Percentiles rank a stretch among this genome's conserved stretches.
These are phyloP conservation scores for Pachyseris speciosa DNA, from an alignment of 64 coral and sea anemone genomes.

Conservation along the genomic window DNA sequence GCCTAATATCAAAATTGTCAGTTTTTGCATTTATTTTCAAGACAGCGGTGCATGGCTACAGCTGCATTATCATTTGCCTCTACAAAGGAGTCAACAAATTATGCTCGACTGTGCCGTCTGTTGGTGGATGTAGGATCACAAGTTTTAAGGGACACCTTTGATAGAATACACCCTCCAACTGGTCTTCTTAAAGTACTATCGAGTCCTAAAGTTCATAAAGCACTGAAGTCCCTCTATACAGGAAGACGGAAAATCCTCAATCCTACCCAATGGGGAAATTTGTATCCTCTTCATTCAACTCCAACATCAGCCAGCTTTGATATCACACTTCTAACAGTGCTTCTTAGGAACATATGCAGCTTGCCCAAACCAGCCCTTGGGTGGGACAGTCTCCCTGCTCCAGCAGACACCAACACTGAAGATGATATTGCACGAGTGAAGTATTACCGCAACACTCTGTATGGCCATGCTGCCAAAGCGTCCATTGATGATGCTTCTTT, in stretches of 20 bases:
- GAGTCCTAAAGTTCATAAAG: background rate
- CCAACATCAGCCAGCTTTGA: too few relatives aligned
- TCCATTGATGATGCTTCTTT: slow-evolving; percentile 22
- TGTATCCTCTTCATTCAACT: too few relatives aligned
- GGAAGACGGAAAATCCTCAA: too few relatives aligned
- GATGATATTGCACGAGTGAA: too few relatives aligned
- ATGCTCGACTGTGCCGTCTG: too few relatives aligned
- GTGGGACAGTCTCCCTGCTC: slow-evolving; percentile 31
- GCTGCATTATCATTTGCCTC: background rate
- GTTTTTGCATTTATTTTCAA: too few relatives aligned
- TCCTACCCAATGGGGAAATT: too few relatives aligned
- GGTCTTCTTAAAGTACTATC: background rate
- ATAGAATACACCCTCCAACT: slow-evolving; percentile 3
- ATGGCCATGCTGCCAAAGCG: too few relatives aligned
- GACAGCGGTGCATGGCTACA: background rate
- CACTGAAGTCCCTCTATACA: background rate
- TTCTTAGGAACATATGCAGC: slow-evolving; percentile 38
- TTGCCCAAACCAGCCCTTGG: background rate
- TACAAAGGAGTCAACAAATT: slow-evolving; percentile 38
- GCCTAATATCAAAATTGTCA: too few relatives aligned
- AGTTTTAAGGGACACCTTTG: background rate
- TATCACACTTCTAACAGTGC: too few relatives aligned
- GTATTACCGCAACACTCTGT: too few relatives aligned
- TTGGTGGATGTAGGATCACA: slow-evolving; percentile 11
- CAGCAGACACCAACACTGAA: too few relatives aligned